Conservation (phyloP, 2,888 invertebrate genomes). For the Luffia ferchaultella region DNA sequence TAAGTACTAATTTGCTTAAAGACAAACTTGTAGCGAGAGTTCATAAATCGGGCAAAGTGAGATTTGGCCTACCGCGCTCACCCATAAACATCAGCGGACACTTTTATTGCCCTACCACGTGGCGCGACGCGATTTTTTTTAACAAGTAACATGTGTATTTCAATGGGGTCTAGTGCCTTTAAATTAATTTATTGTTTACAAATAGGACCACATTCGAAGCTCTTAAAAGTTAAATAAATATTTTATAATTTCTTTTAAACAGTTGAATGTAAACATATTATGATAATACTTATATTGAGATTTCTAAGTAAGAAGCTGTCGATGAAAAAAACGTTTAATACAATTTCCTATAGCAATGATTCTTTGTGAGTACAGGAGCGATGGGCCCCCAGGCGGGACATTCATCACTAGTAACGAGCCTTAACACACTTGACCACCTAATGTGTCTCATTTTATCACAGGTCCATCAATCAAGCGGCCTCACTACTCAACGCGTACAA, state of each 20-base stretch:
- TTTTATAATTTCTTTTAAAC: no score
- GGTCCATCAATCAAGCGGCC: constrained; percentile 62
- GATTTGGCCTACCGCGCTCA: constrained; percentile 62
- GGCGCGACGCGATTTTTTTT: constrained; percentile 53
- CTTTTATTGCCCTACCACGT: constrained; percentile 64
- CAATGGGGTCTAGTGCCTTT: constrained; percentile 25
- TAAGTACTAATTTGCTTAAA: constrained; percentile 65
- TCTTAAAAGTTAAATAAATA: no score
- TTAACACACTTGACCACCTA: constrained; percentile 56
- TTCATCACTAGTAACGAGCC: constrained; percentile 54
- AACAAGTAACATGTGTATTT: constrained; percentile 55
- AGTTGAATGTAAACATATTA: no score
- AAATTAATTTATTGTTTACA: constrained; percentile 55
- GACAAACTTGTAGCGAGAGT: constrained; percentile 54
- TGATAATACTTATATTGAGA: no score
- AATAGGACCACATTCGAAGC: constrained; percentile 31
- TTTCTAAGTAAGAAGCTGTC: no score
- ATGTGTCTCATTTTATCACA: constrained; percentile 64
- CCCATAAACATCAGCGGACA: constrained; percentile 61
- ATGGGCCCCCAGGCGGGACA: constrained; percentile 20
- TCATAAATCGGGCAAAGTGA: constrained; percentile 57
- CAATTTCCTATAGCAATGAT: not conserved
- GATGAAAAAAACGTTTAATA: no score
- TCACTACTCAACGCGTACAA: constrained; percentile 50
- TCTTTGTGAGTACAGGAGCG: not conserved